phyloP scores from a whole-genome alignment of 2,113 vertebrate genomes.

The Machaerirhynchus nigripectus region DNA sequence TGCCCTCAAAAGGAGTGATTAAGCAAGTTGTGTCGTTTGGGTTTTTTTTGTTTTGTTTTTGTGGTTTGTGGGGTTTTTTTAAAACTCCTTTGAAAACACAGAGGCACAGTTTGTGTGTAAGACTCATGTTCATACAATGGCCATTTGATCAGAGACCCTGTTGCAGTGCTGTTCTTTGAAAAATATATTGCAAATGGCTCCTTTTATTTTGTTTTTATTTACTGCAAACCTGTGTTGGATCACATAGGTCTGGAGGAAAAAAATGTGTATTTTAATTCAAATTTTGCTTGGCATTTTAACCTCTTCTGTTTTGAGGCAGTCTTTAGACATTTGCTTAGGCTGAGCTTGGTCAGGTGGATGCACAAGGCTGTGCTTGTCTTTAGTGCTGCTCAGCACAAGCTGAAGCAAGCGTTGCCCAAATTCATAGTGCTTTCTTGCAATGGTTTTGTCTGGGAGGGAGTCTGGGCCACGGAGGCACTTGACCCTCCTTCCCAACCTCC shows the following conservation, averaged over 20 bases:
- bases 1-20: background rate
- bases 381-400: background rate
- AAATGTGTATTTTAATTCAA: background rate
- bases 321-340: background rate
- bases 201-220: background rate
- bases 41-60: background rate
- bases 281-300: background rate
- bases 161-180: background rate
- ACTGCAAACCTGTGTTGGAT: background rate
- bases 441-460: background rate
- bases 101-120: background rate
- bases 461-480: background rate
- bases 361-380: background rate
- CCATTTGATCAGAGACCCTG: background rate
- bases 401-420: background rate
- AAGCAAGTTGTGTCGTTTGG: background rate
- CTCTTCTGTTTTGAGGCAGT: background rate
- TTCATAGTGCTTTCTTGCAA: accelerated
- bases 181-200: background rate
- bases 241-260: background rate
- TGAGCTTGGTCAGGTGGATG: background rate
- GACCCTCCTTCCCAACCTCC: background rate
- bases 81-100: background rate
- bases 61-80: background rate
- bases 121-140: background rate